These are phyloP conservation scores for Xanthorhoe designata DNA, from an alignment of 2,888 invertebrate species.

Conservation along the genomic window DNA sequence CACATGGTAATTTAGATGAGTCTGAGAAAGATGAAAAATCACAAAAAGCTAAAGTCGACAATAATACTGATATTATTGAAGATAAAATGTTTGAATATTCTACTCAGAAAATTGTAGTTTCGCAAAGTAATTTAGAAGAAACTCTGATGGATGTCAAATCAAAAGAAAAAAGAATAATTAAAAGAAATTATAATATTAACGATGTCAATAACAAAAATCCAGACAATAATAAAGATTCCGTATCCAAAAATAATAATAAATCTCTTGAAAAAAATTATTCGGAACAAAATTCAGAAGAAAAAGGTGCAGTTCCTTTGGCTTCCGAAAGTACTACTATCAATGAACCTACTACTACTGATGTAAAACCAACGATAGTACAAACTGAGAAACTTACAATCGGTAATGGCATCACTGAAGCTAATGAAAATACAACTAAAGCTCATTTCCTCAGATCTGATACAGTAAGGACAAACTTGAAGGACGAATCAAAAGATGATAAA, in stretches of 20 bases:
- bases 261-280: background rate
- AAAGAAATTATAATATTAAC: background rate
- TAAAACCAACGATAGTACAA: constrained; percentile 2
- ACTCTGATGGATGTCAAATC: background rate
- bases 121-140: background rate
- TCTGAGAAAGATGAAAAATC: background rate
- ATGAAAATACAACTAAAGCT: background rate
- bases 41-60: background rate
- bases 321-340: background rate
- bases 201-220: background rate
- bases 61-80: background rate
- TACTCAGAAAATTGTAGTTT: background rate
- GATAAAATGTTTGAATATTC: background rate
- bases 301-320: background rate
- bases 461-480: background rate
- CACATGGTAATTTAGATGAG: background rate
- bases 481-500: background rate
- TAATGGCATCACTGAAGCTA: background rate
- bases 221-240: background rate
- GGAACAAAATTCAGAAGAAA: background rate
- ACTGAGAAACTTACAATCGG: background rate
- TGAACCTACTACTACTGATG: constrained; percentile 6
- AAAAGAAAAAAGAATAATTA: background rate
- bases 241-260: background rate
- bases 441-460: constrained; percentile 4